phyloP scores from a whole-genome alignment of 2,888 invertebrate genomes.

The Cyclophora albipunctata region DNA sequence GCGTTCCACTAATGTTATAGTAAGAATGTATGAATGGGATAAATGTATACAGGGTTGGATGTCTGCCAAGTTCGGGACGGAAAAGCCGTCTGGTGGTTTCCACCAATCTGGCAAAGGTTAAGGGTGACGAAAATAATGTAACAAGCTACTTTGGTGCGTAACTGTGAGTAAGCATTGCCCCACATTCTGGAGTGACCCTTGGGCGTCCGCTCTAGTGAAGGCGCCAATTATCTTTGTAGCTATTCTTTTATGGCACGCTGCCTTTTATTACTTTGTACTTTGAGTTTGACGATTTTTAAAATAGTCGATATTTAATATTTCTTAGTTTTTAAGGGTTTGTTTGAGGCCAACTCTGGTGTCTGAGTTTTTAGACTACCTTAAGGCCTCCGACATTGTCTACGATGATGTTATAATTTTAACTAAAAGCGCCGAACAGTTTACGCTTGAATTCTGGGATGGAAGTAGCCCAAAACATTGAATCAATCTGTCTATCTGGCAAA shows the following conservation, averaged over 20 bases:
- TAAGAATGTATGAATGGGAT: slow-evolving; percentile 19
- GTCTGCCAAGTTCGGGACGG: slow-evolving; percentile 15
- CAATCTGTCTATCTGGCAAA: too few species aligned
- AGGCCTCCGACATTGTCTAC: too few species aligned
- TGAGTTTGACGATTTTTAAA: too few species aligned
- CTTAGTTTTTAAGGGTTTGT: too few species aligned
- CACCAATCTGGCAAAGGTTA: slow-evolving; percentile 48
- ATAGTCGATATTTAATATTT: too few species aligned
- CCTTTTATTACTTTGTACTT: background rate
- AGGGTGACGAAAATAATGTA: slow-evolving; percentile 54
- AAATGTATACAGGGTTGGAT: slow-evolving; percentile 6
- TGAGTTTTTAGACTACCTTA: too few species aligned
- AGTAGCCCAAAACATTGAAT: too few species aligned
- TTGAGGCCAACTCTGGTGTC: too few species aligned
- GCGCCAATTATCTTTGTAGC: background rate
- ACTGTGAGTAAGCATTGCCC: slow-evolving; percentile 23
- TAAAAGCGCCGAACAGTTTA: too few species aligned
- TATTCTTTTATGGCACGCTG: too few species aligned
- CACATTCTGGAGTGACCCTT: slow-evolving; percentile 13
- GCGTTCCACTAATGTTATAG: slow-evolving; percentile 9
- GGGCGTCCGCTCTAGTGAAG: slow-evolving; percentile 7
- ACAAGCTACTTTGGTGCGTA: slow-evolving; percentile 34
- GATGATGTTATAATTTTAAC: too few species aligned
- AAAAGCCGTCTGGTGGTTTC: slow-evolving; percentile 11
- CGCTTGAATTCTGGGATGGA: too few species aligned